Evolutionary conservation across 2,797 vertebrate species (phyloP).

Genomic region (Carcharodon carcharias): DNA sequence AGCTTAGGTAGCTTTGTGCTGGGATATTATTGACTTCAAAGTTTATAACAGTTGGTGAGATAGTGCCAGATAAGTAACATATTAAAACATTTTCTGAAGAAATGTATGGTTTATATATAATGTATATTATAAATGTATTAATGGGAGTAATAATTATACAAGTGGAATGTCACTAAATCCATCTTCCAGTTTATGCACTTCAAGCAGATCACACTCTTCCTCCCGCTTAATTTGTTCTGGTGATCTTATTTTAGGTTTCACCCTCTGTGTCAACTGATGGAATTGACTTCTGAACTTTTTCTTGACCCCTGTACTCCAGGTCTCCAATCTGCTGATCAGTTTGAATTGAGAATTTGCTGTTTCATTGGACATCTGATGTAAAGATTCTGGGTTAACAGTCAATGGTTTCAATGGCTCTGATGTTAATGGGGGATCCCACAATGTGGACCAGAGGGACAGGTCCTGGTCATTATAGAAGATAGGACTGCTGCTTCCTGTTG

Average conservation of each 20-base stretch:
- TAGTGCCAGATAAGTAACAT: neutral
- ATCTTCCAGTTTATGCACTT: neutral
- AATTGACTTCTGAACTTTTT: constrained; percentile 8
- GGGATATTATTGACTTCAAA: neutral
- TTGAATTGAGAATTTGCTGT: neutral
- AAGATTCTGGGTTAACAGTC: neutral
- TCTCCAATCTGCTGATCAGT: neutral
- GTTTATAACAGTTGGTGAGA: neutral
- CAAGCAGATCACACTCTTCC: neutral
- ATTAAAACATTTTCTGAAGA: neutral
- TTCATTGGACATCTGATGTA: neutral
- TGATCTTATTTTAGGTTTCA: neutral
- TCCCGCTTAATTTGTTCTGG: neutral
- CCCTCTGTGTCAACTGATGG: neutral
- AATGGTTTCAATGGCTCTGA: neutral
- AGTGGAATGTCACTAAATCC: constrained; percentile 30
- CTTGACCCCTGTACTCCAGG: neutral
- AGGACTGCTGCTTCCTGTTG: neutral
- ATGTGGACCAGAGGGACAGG: neutral
- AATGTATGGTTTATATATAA: neutral
- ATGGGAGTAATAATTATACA: neutral
- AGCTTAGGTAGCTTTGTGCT: neutral
- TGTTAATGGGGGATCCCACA: neutral
- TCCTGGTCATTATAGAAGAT: constrained; percentile 8
- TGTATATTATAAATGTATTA: neutral